Base-by-base conservation (phyloP, 35 echinoderm and acorn worm species). In the Eucidaris tribuloides region DNA sequence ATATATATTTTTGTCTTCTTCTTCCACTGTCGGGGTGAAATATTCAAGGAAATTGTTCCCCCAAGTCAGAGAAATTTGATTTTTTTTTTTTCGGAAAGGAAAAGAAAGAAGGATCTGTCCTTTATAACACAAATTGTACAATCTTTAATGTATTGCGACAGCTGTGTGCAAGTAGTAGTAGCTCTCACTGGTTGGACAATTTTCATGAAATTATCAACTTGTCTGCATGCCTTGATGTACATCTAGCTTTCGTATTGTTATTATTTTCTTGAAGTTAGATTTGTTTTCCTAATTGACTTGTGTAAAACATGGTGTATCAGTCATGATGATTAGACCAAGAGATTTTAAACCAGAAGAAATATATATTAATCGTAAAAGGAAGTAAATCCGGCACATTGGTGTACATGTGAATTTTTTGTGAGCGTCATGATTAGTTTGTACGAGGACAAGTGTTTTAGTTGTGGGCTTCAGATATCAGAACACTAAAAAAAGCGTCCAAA, bases 161-260 rank as follows among this genome's bases (percentile, higher is more conserved):
- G 68, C 68, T 74, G 68, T 74, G 68, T 74, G 68, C 68, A 74
- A 74, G 68, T 74, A 74, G 68, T 18, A 74, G 68, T 74, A 74
- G 68, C 68, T 74, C 68, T 74, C 68, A 74, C 44, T 74, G 68
- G 68, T 74, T 74, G 68, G 68, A 74, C 68, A 74, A 32, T 64
- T 7, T 32, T 32, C 61, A 32, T 27, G 61, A 64, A 64, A 64
- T 64, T 31, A 34, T 74, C 68, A 33, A 74, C 44, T 74, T 74
- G 68, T 74, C 68, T 74, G 68, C 68, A 74, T 74, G 68, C 68
- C 68, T 74, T 74, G 68, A 74, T 74, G 68, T 74, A 74, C 68
- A 74, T 74, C 68, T 74, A 74, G 68, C 40, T 17, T 74, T 41
- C 37, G n/a, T 74, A 74, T 74, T 13, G 11, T 74, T 72, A 41